Base-by-base conservation (phyloP, 2,888 invertebrate species). In the Ophion ellenae region DNA sequence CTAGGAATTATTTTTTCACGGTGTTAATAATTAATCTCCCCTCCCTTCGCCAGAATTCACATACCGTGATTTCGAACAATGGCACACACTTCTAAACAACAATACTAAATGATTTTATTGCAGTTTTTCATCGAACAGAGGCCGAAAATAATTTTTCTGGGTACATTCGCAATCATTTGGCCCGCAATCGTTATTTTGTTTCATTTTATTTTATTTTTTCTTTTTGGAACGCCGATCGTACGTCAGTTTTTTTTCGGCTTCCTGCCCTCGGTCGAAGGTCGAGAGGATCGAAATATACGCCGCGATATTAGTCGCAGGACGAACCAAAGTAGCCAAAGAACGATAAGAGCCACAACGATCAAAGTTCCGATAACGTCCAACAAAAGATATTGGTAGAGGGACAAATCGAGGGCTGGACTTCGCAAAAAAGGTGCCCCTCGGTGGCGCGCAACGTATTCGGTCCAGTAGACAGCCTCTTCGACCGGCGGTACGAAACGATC, bases 401-500 rank as follows among this genome's bases (percentile, higher is more conserved):
- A 90, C 20, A 96, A 91, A 82, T 95, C 95, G 2, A 95, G 92
- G 0, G 95, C 95, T 0, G 95, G 94, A n/a, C 95, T 95, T 63
- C 95, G 93, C 40, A 96, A 86, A 84, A 95, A 95, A 1, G 91
- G 88, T 0, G 95, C 95, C 0, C 96, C 96, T 81, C 95, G 95
- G 88, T 96, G 95, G 59, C 96, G 94, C 9, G 96, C 92, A 0
- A 96, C 95, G 88, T 96, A 96, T 91, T 96, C 96, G 74, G 95
- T 95, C 96, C 96, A 96, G 92, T 95, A 96, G 0, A 96, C 93
- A 0, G 96, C 96, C 36, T 95, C 95, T 45, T 96, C 96, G 84
- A 96, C 88, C 0, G 96, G 95, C 20, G 95, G 94, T 90, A 95
- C 91, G 0, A 95, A 96, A 36, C 96, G 94, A 90, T 96, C 96